phyloP scores from a whole-genome alignment of 2,888 invertebrate species.

The Agrilus mali region DNA sequence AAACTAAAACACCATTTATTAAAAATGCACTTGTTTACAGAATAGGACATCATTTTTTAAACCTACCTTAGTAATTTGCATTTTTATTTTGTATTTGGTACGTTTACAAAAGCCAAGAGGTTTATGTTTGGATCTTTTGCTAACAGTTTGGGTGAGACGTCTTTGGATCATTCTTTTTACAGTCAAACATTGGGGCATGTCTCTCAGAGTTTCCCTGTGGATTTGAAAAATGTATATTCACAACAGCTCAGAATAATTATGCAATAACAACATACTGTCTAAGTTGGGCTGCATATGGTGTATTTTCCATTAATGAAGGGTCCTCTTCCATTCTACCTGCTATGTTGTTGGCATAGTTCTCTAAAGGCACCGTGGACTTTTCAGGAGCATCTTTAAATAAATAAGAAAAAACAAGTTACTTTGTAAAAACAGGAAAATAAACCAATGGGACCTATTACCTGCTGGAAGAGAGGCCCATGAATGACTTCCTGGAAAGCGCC shows the following conservation, averaged over 20 bases:
- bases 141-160: conserved; percentile 46
- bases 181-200: conserved; percentile 55
- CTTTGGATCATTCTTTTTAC: conserved; percentile 54
- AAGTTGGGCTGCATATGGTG: conserved; percentile 46
- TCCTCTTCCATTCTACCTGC: conserved; percentile 53
- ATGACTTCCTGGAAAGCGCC: no score
- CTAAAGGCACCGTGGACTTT: conserved; percentile 7
- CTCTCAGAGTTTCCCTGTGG: conserved; percentile 50
- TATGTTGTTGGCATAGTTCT: conserved; percentile 45
- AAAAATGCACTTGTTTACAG: neutral
- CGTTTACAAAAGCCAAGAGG: conserved; percentile 44
- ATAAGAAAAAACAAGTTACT: no score
- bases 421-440: no score
- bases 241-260: conserved; percentile 1
- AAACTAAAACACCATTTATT: conserved; percentile 26
- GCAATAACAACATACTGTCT: conserved; percentile 37
- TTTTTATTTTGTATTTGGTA: conserved; percentile 44
- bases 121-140: conserved; percentile 39
- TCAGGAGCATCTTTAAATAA: no score
- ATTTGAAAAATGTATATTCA: neutral
- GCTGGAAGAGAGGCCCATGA: no score
- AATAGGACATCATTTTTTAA: conserved; percentile 4
- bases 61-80: conserved; percentile 45
- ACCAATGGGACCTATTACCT: no score
- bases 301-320: conserved; percentile 50